These are phyloP conservation scores for Drosophila arawakana DNA, from an alignment of 1,140 invertebrate genomes.

Conservation along the genomic window DNA sequence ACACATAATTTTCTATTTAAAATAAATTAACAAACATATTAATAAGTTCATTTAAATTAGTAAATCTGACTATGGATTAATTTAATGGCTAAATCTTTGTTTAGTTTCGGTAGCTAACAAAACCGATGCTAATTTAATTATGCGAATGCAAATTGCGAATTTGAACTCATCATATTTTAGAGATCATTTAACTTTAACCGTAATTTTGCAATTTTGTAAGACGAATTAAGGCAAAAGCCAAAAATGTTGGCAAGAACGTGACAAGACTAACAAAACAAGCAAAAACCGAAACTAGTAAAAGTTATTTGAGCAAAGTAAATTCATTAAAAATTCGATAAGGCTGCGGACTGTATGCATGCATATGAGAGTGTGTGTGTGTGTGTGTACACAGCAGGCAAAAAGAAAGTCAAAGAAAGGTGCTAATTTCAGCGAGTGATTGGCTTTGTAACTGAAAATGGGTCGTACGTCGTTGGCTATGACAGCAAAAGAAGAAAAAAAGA, in stretches of 20 bases:
- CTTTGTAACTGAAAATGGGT: conserved; percentile 60
- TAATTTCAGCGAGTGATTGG: conserved; percentile 72
- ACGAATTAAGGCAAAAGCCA: conserved; percentile 29
- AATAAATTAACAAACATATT: no score
- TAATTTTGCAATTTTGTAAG: conserved; percentile 20
- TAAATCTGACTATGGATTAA: no score
- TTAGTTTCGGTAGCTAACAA: no score
- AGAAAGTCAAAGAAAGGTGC: conserved; percentile 80
- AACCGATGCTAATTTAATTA: no score
- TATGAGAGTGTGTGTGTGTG: not conserved
- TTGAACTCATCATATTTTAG: not conserved
- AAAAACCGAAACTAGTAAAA: conserved; percentile 63
- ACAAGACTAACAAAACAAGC: conserved; percentile 43
- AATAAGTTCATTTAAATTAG: no score
- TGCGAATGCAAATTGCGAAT: not conserved
- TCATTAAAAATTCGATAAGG: conserved; percentile 79
- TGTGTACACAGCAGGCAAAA: conserved; percentile 53
- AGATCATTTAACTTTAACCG: not conserved
- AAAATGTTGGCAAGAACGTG: conserved; percentile 48
- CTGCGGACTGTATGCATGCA: not conserved
- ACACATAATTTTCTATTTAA: no score
- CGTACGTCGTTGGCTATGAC: conserved; percentile 44
- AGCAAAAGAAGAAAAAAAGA: conserved; percentile 2
- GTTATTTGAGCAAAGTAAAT: conserved; percentile 76
- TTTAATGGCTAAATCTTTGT: no score